These are phyloP conservation scores for Numenius arquata DNA, from an alignment of 2,113 vertebrate genomes.

Conservation along the genomic window DNA sequence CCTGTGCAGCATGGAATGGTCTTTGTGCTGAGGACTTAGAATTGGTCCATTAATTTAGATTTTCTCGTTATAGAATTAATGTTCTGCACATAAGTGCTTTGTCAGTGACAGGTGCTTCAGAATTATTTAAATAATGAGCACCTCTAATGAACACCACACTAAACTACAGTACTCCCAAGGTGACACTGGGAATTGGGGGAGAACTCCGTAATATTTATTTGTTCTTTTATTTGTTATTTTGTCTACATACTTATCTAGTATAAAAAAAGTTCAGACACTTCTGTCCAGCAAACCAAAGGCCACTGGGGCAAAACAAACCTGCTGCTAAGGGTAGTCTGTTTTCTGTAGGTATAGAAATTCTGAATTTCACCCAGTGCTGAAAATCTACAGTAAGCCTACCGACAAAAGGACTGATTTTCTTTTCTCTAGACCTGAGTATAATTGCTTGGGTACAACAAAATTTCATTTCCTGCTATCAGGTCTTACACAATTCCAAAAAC, in stretches of 20 bases:
- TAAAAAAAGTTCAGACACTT: not conserved
- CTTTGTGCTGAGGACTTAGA: not conserved
- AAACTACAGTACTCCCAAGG: not conserved
- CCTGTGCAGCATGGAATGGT: not conserved
- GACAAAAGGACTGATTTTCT: not conserved
- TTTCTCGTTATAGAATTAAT: slow-evolving; percentile 5
- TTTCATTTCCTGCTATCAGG: not conserved
- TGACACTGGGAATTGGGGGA: not conserved
- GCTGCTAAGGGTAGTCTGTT: not conserved
- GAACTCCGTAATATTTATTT: not conserved
- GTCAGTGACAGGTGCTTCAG: not conserved
- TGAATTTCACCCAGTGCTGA: not conserved
- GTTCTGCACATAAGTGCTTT: not conserved
- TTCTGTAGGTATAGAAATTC: not conserved
- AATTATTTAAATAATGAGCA: not conserved
- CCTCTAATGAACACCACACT: not conserved
- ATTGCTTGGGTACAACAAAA: not conserved
- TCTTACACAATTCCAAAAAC: not conserved
- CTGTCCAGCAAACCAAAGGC: not conserved
- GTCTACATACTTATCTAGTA: not conserved
- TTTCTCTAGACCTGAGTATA: not conserved
- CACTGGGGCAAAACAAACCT: not conserved
- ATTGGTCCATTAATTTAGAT: not conserved
- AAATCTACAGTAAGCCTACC: not conserved
- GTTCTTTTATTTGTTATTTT: too few relatives aligned